Evolutionary conservation across 2,113 vertebrate genomes (phyloP), one percentile per base, ranked within the genome.

Genomic region (Amazona guildingii): DNA sequence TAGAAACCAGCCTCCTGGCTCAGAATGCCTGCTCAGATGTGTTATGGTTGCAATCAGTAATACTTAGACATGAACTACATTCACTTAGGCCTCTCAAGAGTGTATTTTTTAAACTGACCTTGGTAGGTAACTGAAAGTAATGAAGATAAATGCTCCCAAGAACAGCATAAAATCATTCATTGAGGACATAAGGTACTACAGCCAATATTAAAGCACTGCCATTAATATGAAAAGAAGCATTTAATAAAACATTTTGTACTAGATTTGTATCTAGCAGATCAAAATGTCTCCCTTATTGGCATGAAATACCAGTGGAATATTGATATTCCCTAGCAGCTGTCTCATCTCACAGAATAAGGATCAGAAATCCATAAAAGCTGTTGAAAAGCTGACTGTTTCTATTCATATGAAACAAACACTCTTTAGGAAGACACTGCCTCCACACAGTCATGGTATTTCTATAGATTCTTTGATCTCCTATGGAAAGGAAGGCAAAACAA

Each of bases 101-200:
- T 43, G 46, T 81, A 82, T 87, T 97, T 94, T 94, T 90, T 90
- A 64, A 90, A 80, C 66, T 64, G 87, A 79, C 54, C 77, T 85
- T 57, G 33, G 37, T 59, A 91, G 59, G 54, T 57, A 85, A 86
- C 59, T 37, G 37, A 51, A 88, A 90, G 46, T 68, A 97, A 83
- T 21, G 5, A 94, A 83, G 80, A 91, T 25, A 82, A 95, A 92
- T 17, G 51, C 43, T 92, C 86, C 68, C 48, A 21, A 70, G 67
- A 88, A 96, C 9, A 75, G 64, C 66, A 94, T 64, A 44, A 92
- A 92, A 82, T 46, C 43, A 59, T 68, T 80, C 44, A 82, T 73
- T 85, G 94, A 64, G n/a, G 48, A 82, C 57, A 87, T 25, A 25
- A 69, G 69, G 51, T 55, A 67, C 55, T 31, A 62, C 39, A 73